These are phyloP conservation scores for Dryobates pubescens DNA, from an alignment of 2,797 vertebrate genomes.

Conservation along the genomic window DNA sequence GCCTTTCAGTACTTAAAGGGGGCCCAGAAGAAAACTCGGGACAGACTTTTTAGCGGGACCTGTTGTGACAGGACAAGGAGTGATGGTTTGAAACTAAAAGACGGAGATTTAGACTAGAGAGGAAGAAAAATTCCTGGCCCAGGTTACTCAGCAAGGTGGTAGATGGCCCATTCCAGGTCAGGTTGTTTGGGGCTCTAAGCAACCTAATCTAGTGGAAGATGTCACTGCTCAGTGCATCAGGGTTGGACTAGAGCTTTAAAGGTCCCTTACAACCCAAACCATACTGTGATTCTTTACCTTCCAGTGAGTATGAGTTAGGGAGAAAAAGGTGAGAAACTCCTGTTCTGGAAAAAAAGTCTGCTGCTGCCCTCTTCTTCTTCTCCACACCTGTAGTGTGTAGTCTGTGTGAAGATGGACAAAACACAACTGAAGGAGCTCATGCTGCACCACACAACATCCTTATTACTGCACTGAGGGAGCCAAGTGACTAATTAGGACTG, in stretches of 20 bases:
- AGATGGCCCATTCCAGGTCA: background rate
- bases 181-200: no score
- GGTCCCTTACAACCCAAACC: no score
- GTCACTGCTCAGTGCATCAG: no score
- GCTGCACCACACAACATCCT: background rate
- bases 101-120: background rate
- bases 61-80: no score
- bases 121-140: background rate
- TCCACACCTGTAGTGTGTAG: background rate
- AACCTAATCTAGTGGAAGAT: no score
- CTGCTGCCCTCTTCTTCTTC: background rate
- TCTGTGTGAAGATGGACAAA: background rate
- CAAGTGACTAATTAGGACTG: constrained; percentile 3
- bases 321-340: background rate
- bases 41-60: no score
- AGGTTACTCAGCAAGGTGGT: background rate
- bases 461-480: background rate
- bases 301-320: background rate
- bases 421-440: background rate
- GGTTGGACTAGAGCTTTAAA: no score
- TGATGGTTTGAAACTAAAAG: no score
- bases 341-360: background rate
- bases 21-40: no score
- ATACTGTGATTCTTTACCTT: background rate
- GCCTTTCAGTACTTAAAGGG: no score